Conservation (phyloP, 1,140 invertebrate species). For the Macrotrachela quadricornifera region DNA sequence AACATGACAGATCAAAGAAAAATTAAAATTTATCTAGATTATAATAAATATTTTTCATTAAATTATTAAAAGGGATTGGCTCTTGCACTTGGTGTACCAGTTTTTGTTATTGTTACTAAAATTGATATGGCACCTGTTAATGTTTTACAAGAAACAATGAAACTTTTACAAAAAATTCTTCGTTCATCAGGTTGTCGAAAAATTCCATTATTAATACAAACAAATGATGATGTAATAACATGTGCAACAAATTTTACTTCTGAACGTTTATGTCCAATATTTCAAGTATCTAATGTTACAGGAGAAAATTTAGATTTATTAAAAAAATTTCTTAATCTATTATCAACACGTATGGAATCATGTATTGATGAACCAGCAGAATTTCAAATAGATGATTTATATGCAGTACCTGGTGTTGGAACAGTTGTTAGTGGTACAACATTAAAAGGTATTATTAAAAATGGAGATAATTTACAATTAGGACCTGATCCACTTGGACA, state of each 20-base stretch:
- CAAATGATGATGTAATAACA: constrained; percentile 79
- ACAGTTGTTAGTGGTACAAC: constrained; percentile 91
- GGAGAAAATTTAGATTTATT: constrained; percentile 80
- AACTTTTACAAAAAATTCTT: constrained; percentile 67
- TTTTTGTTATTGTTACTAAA: constrained; percentile 95
- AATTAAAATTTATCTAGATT: too few species aligned
- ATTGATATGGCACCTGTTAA: constrained; percentile 98
- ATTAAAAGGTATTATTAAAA: constrained; percentile 62
- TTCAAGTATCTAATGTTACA: constrained; percentile 94
- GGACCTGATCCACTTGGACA: constrained; percentile 81
- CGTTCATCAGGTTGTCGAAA: constrained; percentile 93
- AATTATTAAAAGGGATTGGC: too few species aligned
- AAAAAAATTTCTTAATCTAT: constrained; percentile 87
- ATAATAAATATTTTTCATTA: too few species aligned
- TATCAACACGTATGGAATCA: constrained; percentile 66
- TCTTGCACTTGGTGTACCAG: constrained; percentile 78
- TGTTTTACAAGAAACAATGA: constrained; percentile 77
- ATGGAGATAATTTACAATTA: constrained; percentile 75
- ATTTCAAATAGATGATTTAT: constrained; percentile 97
- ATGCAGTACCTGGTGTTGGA: constrained; percentile 88
- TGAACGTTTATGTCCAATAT: constrained; percentile 89
- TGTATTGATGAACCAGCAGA: constrained; percentile 71
- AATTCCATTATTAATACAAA: constrained; percentile 82
- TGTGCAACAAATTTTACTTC: constrained; percentile 99
- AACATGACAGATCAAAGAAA: too few species aligned